Evolutionary conservation across 2,797 vertebrate species (phyloP).

Genomic region (Apogon talboti): DNA sequence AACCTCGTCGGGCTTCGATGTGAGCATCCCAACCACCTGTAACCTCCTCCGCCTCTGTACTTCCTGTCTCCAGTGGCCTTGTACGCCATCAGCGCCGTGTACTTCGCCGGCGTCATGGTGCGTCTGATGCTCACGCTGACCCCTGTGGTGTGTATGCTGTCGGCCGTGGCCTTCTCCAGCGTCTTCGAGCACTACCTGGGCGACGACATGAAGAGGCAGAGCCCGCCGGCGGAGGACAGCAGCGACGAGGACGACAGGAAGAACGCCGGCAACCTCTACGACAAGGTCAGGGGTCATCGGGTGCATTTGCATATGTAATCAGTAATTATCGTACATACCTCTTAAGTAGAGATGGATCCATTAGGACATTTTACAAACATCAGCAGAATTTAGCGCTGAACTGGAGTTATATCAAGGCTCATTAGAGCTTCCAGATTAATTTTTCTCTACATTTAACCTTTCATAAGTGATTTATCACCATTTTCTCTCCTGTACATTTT

Average conservation of each 20-base stretch:
- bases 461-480: no score
- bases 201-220: constrained; percentile 94
- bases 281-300: constrained; percentile 85
- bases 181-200: constrained; percentile 97
- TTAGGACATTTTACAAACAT: no score
- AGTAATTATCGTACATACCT: no score
- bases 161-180: constrained; percentile 96
- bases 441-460: no score
- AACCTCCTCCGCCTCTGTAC: constrained; percentile 7
- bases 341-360: no score
- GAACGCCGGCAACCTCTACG: constrained; percentile 93
- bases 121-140: constrained; percentile 96
- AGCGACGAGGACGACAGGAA: constrained; percentile 96
- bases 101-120: constrained; percentile 97
- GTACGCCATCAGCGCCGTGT: constrained; percentile 95
- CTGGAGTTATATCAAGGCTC: no score
- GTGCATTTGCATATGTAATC: no score
- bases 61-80: constrained; percentile 85
- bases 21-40: constrained; percentile 1
- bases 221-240: constrained; percentile 93
- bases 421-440: no score
- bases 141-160: constrained; percentile 97
- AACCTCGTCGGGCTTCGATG: neutral
- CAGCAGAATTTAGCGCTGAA: no score
- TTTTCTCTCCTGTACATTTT: no score